Evolutionary conservation across 2,888 invertebrate genomes (phyloP), one percentile per base, ranked within the genome.

Genomic region (Ephialtes manifestator): DNA sequence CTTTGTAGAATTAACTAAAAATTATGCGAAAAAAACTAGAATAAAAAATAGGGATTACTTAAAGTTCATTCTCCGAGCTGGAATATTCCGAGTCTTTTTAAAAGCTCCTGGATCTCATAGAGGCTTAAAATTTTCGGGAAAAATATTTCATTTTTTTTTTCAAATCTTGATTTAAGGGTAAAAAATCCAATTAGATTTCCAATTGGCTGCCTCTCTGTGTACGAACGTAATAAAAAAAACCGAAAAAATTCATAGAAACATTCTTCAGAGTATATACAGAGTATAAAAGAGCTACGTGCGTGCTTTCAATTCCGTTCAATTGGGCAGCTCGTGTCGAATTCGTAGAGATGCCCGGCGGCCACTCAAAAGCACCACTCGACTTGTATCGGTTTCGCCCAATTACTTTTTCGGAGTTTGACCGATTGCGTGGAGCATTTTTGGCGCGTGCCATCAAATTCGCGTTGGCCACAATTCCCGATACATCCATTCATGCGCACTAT

Each of bases 341-440:
- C 31, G 35, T 31, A 35, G 55, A 43, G 60, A 70, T 58, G 55
- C 35, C 67, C 68, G n/a, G 55, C 35, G 68, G 35, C 31, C 65
- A 60, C 53, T 65, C 84, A 81, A 80, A 63, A 88, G 71, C 82
- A 70, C 55, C 87, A 90, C 91, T 92, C 80, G 86, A 89, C 89
- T 90, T 90, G 92, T 92, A 91, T 92, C 91, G 86, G 86, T 90
- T 92, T 92, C 91, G 86, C 81, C 90, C 92, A 91, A 92, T 93
- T 92, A 90, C 89, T 83, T 88, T 70, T 68, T 20, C 82, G 80
- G 75, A 70, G 70, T 75, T 80, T 82, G 87, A 87, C 88, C 85
- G 71, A 78, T 86, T 77, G 68, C 75, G 77, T 74, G 72, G 89
- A 90, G 24, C 39, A 48, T 39, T 67, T 20, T 20, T 24, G 58